phyloP scores from a whole-genome alignment of 2,113 vertebrate species.

The Saimiri boliviensis region DNA sequence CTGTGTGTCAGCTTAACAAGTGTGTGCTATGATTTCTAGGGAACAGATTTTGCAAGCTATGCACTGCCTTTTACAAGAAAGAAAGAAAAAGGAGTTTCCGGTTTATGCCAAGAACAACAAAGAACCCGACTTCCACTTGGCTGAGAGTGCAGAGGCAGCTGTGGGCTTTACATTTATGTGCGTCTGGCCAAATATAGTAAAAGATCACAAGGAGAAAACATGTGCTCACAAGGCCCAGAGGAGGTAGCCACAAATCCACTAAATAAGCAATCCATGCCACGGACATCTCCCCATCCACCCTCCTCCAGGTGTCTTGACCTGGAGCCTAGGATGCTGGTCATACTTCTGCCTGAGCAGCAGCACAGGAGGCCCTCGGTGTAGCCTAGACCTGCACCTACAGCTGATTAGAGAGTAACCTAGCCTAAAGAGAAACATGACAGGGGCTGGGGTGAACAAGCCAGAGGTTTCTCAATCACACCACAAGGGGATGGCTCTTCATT shows the following conservation, averaged over 20 bases:
- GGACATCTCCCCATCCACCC: fast-evolving
- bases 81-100: background rate
- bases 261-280: background rate
- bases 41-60: background rate
- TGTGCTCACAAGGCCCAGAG: background rate
- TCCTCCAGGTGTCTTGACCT: too few species aligned
- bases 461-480: background rate
- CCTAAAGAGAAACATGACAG: background rate
- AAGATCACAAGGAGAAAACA: background rate
- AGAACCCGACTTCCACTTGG: background rate
- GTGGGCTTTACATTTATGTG: background rate
- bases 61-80: background rate
- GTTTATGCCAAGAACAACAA: background rate
- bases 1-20: too few species aligned
- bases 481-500: background rate
- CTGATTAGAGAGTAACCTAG: background rate
- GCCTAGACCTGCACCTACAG: background rate
- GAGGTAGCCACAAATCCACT: background rate
- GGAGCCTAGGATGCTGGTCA: fast-evolving
- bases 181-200: background rate
- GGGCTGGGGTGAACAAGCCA: background rate
- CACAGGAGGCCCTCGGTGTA: fast-evolving
- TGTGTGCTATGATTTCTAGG: too few species aligned
- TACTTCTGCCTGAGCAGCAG: background rate
- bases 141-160: background rate